phyloP scores from a whole-genome alignment of 2,888 invertebrate species.

The Masnerella sp. region DNA sequence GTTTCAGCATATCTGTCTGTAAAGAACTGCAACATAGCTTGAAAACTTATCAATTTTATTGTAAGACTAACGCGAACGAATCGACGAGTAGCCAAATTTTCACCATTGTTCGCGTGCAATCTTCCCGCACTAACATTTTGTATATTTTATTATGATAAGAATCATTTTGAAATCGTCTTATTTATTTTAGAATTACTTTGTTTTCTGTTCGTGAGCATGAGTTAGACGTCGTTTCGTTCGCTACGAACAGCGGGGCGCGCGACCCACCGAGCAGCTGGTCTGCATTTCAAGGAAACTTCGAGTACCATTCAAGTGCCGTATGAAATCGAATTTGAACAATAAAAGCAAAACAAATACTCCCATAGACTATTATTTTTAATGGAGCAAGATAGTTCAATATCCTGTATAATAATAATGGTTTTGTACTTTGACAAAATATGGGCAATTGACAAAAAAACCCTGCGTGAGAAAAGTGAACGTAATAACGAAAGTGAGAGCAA shows the following conservation, averaged over 20 bases:
- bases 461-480: too few species aligned
- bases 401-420: not conserved
- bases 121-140: slow-evolving; percentile 46
- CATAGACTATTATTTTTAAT: not conserved
- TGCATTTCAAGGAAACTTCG: slow-evolving; percentile 69
- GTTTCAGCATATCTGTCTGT: too few species aligned
- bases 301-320: slow-evolving; percentile 51
- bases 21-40: too few species aligned
- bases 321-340: slow-evolving; percentile 11
- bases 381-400: not conserved
- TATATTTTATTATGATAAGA: slow-evolving; percentile 44
- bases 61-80: slow-evolving; percentile 19
- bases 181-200: slow-evolving; percentile 46
- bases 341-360: slow-evolving; percentile 32
- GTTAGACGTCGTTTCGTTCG: slow-evolving; percentile 32
- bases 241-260: slow-evolving; percentile 59
- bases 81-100: slow-evolving; percentile 26
- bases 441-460: not conserved
- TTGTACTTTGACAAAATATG: not conserved
- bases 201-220: slow-evolving; percentile 21
- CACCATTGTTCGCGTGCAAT: slow-evolving; percentile 26
- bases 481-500: not conserved
- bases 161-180: slow-evolving; percentile 51
- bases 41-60: slow-evolving; percentile 5
- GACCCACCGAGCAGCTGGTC: slow-evolving; percentile 77